A percentile compares a stretch with the other conserved stretches of the same genome.
phyloP scores from a whole-genome alignment of 2,797 vertebrate genomes.

The Smutsia gigantea region DNA sequence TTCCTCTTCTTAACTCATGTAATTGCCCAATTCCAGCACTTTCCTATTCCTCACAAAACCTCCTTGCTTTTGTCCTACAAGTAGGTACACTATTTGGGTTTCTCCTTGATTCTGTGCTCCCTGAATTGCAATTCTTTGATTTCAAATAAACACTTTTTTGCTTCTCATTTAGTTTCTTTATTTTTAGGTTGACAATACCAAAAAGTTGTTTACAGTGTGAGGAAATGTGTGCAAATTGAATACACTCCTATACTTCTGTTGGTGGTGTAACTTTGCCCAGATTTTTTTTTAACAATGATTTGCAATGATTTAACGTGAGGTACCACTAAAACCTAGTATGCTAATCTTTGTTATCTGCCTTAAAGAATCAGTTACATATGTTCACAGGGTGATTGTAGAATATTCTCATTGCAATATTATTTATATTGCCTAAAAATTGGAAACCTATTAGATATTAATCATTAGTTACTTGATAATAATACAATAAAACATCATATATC shows the following conservation, averaged over 20 bases:
- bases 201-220: neutral
- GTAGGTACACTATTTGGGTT: neutral
- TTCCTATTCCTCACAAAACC: neutral
- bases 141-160: neutral
- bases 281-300: neutral
- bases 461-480: neutral
- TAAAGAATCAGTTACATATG: neutral
- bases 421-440: neutral
- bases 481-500: neutral
- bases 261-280: neutral
- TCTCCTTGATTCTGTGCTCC: neutral
- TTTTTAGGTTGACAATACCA: neutral
- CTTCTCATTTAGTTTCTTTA: neutral
- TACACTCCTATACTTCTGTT: neutral
- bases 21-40: neutral
- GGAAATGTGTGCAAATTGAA: neutral
- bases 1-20: neutral
- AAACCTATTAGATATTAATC: neutral
- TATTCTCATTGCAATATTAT: neutral
- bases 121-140: neutral
- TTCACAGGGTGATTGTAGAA: neutral
- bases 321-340: neutral
- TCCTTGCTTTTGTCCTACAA: neutral
- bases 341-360: neutral
- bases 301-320: neutral